Evolutionary conservation across 1,140 invertebrate species (phyloP).

Genomic region (Oncopeltus fasciatus): DNA sequence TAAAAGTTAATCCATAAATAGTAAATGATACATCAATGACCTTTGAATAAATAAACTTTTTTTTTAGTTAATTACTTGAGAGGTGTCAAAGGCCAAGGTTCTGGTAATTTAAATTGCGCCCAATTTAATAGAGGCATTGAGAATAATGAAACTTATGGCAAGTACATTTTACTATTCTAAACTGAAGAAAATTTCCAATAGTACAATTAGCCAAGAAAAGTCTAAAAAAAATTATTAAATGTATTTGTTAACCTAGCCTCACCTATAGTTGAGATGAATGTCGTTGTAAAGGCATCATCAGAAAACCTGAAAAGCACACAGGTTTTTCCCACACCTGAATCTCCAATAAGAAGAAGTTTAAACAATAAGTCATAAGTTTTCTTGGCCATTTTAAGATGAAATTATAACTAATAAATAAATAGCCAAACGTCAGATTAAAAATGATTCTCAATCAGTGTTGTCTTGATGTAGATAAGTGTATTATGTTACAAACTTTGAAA

Average conservation of each 20-base stretch:
- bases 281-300: conserved; percentile 95
- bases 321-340: conserved; percentile 96
- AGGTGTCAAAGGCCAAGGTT: conserved; percentile 11
- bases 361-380: conserved; percentile 97
- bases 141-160: too few species aligned
- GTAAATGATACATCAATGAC: neutral
- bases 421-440: conserved; percentile 2
- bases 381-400: conserved; percentile 56
- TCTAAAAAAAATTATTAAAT: too few species aligned
- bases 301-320: conserved; percentile 96
- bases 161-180: too few species aligned
- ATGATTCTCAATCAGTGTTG: conserved; percentile 1
- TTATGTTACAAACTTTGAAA: too few species aligned
- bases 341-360: conserved; percentile 92
- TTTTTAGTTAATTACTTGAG: too few species aligned
- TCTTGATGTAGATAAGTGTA: too few species aligned
- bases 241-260: conserved; percentile 28
- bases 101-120: too few species aligned
- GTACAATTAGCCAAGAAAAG: too few species aligned
- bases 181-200: too few species aligned
- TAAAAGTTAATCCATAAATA: neutral
- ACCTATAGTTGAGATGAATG: conserved; percentile 97
- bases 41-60: neutral
- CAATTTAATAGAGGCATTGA: too few species aligned
- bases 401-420: neutral